These are phyloP conservation scores for Sarcoramphus papa DNA, from an alignment of 2,797 vertebrate species.

Conservation along the genomic window DNA sequence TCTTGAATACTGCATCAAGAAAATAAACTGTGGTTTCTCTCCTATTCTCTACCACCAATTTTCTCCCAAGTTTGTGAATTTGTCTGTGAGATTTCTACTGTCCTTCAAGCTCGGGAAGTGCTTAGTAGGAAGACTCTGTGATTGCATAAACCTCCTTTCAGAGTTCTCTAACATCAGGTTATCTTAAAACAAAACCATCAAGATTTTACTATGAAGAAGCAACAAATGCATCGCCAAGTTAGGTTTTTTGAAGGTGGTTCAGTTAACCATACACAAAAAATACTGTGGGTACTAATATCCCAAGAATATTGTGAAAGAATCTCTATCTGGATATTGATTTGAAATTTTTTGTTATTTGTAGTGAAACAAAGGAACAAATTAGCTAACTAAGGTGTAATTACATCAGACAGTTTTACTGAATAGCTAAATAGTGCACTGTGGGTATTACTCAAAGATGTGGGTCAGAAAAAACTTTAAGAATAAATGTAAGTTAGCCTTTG, in stretches of 20 bases:
- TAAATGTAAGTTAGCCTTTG: neutral
- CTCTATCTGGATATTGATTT: neutral
- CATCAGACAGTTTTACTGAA: neutral
- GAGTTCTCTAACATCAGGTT: neutral
- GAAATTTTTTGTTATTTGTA: neutral
- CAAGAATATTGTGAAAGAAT: neutral
- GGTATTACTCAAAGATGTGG: neutral
- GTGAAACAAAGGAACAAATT: neutral
- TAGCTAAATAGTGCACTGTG: neutral
- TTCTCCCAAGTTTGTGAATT: neutral
- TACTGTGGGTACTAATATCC: neutral
- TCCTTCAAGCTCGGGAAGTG: neutral
- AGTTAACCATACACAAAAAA: neutral
- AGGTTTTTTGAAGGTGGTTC: neutral
- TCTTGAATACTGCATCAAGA: neutral
- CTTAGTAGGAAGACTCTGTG: neutral
- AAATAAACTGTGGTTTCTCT: neutral
- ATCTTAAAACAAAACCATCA: neutral
- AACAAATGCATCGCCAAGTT: neutral
- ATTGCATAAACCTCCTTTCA: neutral
- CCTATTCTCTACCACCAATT: neutral
- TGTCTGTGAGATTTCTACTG: neutral
- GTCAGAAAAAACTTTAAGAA: neutral
- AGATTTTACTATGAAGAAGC: neutral
- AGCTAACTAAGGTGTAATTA: neutral